Evolutionary conservation across 2,888 invertebrate species (phyloP).

Genomic region (Girardia tigrina): DNA sequence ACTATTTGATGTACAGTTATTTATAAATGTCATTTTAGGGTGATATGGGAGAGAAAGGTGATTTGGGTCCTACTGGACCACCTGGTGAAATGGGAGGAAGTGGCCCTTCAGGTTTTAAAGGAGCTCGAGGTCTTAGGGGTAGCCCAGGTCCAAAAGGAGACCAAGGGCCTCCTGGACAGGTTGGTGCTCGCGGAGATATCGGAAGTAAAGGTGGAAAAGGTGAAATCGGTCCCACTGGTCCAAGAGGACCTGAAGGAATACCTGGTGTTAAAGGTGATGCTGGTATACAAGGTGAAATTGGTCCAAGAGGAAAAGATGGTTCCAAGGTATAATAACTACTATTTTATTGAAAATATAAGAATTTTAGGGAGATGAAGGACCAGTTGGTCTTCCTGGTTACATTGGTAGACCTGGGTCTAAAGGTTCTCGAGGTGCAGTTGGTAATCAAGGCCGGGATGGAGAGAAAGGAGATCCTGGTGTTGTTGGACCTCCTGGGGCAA

Average conservation of each 20-base stretch:
- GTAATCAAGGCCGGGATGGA: conserved; percentile 37
- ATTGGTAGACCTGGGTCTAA: conserved; percentile 57
- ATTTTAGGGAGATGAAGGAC: conserved; percentile 40
- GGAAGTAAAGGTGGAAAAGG: conserved; percentile 34
- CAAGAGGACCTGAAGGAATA: conserved; percentile 35
- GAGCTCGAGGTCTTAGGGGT: conserved; percentile 31
- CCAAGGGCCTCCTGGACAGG: conserved; percentile 39
- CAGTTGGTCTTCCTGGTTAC: conserved; percentile 37
- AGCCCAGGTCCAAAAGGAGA: conserved; percentile 30
- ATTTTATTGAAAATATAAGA: too few species aligned
- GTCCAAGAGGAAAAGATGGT: conserved; percentile 35
- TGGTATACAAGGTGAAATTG: conserved; percentile 32
- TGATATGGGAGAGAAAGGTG: conserved; percentile 30
- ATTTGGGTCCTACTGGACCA: conserved; percentile 28
- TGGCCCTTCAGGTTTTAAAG: conserved; percentile 37
- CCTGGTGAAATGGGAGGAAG: conserved; percentile 36
- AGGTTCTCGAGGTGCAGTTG: conserved; percentile 51
- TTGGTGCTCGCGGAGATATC: conserved; percentile 38
- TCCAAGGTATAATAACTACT: conserved; percentile 25
- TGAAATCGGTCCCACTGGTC: conserved; percentile 40
- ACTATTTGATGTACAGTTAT: too few species aligned
- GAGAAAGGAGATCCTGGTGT: conserved; percentile 39
- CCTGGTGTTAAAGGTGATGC: conserved; percentile 33
- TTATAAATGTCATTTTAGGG: too few species aligned
- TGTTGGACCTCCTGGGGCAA: conserved; percentile 33